A percentile compares a stretch with the other conserved stretches of the same genome.
Conservation (phyloP, 2,888 invertebrate genomes). For the Drosophila kuntzei region DNA sequence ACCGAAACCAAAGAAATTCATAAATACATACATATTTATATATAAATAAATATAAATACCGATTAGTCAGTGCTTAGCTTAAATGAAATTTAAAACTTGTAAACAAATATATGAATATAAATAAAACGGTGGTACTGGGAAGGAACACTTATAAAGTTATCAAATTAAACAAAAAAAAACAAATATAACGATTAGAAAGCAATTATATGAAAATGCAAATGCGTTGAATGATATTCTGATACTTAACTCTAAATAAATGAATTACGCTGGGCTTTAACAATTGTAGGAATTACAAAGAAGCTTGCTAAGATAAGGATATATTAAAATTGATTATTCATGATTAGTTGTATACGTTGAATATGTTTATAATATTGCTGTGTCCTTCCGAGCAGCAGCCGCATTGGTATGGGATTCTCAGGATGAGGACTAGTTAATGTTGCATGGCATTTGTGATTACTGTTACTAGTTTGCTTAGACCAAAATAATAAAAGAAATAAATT, state of each 20-base stretch:
- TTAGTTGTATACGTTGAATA: slow-evolving; percentile 72
- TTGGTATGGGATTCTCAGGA: slow-evolving; percentile 57
- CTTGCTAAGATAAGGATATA: slow-evolving; percentile 65
- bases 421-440: slow-evolving; percentile 75
- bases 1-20: slow-evolving; percentile 67
- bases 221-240: slow-evolving; percentile 39
- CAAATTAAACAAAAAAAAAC: too few relatives aligned
- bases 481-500: slow-evolving; percentile 43
- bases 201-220: slow-evolving; percentile 43
- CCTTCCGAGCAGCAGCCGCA: slow-evolving; percentile 76
- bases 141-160: slow-evolving; percentile 31
- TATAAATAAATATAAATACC: slow-evolving; percentile 44
- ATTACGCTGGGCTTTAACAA: slow-evolving; percentile 52
- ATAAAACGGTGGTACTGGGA: slow-evolving; percentile 50
- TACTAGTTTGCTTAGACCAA: slow-evolving; percentile 78
- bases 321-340: slow-evolving; percentile 71
- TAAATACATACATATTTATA: slow-evolving; percentile 54
- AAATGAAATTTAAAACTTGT: slow-evolving; percentile 33
- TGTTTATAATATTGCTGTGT: slow-evolving; percentile 71
- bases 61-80: slow-evolving; percentile 42
- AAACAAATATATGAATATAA: slow-evolving; percentile 47
- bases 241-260: slow-evolving; percentile 62
- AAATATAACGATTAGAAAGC: slow-evolving; percentile 46
- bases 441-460: slow-evolving; percentile 66
- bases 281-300: slow-evolving; percentile 58